Evolutionary conservation across 2,797 vertebrate species (phyloP), one percentile per base, ranked within the genome.

Genomic region (Staurois parvus): DNA sequence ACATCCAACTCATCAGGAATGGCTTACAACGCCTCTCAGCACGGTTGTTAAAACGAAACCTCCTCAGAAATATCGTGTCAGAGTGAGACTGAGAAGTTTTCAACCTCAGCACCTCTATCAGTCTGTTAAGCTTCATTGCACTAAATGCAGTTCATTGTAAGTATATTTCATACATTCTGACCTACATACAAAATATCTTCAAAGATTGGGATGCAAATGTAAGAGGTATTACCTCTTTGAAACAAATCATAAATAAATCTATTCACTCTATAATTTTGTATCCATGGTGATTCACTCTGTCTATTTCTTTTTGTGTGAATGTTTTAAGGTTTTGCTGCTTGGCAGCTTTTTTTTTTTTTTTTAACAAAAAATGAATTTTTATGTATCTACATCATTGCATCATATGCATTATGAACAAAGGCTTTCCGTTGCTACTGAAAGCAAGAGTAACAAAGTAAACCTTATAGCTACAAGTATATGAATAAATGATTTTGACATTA

Each of bases 51-150:
- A 67, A 34, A 92, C 88, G 32, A 29, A 64, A 1, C 92, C 92
- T 17, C 95, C 95, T 62, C 90, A 89, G 24, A 86, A 93, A 4
- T 96, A 94, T 88, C 96, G 96, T 29, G 92, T 99, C 84, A 91
- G 92, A 89, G 97, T 94, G 86, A 96, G 94, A 88, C 88, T 99
- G 78, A 94, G 90, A 81, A 95, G 93, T 17, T 99, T 96, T 1
- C 91, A 96, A 88, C 98, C 98, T 0, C 88, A 68, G 83, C 94
- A 90, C 83, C 96, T 98, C 37, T 90, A 94, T 90, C 96, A 97
- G 90, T 94, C 95, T 29, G 88, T 99, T 85, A 98, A 98, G 89
- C 97, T 99, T 87, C 92, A 95, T 91, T 99, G 98, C 88, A 91
- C 95, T 88, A 94, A 95, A 84, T 99, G 98, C 89, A 91, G 90